Evolutionary conservation across 64 coral and sea anemone species (phyloP).

Genomic region (Porites lutea): DNA sequence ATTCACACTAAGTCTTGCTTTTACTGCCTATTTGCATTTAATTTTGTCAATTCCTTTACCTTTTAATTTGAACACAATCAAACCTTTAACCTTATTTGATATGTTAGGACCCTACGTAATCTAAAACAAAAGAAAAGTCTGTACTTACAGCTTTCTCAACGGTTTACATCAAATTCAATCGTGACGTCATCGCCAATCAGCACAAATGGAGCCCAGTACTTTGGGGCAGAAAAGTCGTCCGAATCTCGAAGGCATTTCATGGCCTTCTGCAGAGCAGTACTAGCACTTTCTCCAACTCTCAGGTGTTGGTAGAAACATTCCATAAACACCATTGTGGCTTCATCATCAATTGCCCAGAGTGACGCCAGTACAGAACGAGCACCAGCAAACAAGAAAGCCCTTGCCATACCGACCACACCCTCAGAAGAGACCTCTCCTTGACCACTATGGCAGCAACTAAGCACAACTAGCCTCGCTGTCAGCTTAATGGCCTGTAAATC

Average conservation of each 20-base stretch:
- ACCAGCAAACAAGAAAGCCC: conserved; percentile 20
- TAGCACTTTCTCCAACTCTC: background rate
- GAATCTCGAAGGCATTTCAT: background rate
- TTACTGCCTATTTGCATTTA: no score
- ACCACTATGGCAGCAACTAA: conserved; percentile 49
- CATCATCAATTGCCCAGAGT: conserved; percentile 34
- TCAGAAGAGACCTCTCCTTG: conserved; percentile 10
- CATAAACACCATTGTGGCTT: conserved; percentile 1
- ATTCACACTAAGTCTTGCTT: no score
- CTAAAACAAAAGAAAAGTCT: no score
- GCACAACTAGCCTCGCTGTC: conserved; percentile 39
- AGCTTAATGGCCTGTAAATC: conserved; percentile 21
- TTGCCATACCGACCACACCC: background rate
- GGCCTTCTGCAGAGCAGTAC: background rate
- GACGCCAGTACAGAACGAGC: conserved; percentile 30
- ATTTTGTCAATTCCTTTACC: no score
- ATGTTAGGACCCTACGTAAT: no score
- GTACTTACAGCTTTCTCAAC: no score
- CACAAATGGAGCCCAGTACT: conserved; percentile 38
- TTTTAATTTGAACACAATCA: no score
- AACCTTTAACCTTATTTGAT: no score
- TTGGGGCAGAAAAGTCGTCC: background rate
- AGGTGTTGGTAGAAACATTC: background rate
- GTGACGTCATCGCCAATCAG: conserved; percentile 30
- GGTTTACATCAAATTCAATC: background rate